Evolutionary conservation across 2,888 invertebrate genomes (phyloP), one percentile per base, ranked within the genome.

Genomic region (Agonopterix alstromeriana): DNA sequence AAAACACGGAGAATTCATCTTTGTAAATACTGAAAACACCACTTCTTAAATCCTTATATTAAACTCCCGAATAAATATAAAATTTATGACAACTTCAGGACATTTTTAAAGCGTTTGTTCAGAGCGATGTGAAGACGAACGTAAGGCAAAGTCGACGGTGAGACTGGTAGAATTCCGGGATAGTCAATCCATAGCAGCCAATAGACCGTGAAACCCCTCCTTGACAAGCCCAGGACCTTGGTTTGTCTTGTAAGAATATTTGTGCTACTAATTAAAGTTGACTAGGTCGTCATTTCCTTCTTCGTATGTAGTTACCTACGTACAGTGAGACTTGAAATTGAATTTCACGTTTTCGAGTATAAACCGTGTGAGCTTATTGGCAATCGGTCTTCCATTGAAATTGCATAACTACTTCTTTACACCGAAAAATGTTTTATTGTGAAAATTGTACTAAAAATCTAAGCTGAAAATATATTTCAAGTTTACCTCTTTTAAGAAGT

Each of bases 1-100:
- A 50, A 84, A 86, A 58, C 88, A 88, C 2, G 84, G 82, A 0
- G 87, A 83, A 61, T 81, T 84, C 87, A 87, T 87, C 51, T 54
- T 67, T 40, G 14, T 8, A 45, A 50, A 38, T 48, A 52, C 3
- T 27, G 7, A 45, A 45, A 10, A 50, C 42, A 51, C 38, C 10
- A n/a, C 38, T n/a, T 38, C n/a, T 38, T n/a, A 38, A 27, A 27
- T 27, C 27, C 27, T 44, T 46, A 48, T 53, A 51, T 49, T 49
- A 40, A 46, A 48, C n/a, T 43, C 35, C 27, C 38, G n/a, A 38
- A 38, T 38, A 38, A 38, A 38, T 8, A 38, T 5, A 27, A 7
- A 14, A 14, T 17, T 2, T 27, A 27, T 7, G 27, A 27, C 7
- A 27, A 27, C 5, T 27, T 27, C 27, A 27, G 27, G 12, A 12